Percentiles rank a stretch among this genome's conserved stretches.
phyloP scores from a whole-genome alignment of 2,888 invertebrate species.

The Didymodactylos carnosus region DNA sequence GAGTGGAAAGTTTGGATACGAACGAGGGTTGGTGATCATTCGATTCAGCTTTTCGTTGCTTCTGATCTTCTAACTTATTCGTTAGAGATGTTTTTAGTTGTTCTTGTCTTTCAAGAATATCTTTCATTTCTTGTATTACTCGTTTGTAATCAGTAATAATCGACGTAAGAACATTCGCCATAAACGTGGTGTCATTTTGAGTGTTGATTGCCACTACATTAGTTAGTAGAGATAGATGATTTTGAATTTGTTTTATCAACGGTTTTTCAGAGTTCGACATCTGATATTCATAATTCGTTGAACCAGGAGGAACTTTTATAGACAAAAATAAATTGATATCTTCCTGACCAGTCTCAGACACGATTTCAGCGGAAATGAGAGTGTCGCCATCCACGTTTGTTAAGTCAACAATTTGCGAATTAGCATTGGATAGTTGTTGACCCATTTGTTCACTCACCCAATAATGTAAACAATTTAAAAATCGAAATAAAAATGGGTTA shows the following conservation, averaged over 20 bases:
- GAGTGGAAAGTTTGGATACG: neutral
- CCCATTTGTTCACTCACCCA: neutral
- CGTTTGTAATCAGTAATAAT: neutral
- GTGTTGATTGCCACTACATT: neutral
- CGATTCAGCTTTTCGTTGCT: neutral
- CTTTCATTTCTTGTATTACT: neutral
- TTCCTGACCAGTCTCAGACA: neutral
- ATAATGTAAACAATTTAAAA: no score
- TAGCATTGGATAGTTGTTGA: neutral
- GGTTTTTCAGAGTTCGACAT: neutral
- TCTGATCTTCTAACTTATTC: neutral
- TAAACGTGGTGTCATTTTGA: neutral
- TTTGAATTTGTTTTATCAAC: neutral
- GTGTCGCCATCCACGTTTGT: neutral
- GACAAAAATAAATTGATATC: neutral
- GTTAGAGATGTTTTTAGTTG: neutral
- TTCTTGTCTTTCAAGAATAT: neutral
- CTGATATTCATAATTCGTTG: neutral
- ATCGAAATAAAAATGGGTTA: no score
- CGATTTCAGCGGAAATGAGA: neutral
- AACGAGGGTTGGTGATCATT: neutral
- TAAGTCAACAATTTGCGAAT: no score
- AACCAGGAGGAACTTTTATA: neutral
- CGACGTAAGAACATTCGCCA: neutral
- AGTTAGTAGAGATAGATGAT: neutral